Base-by-base conservation (phyloP, 2,797 vertebrate species). In the Pangasius djambal region DNA sequence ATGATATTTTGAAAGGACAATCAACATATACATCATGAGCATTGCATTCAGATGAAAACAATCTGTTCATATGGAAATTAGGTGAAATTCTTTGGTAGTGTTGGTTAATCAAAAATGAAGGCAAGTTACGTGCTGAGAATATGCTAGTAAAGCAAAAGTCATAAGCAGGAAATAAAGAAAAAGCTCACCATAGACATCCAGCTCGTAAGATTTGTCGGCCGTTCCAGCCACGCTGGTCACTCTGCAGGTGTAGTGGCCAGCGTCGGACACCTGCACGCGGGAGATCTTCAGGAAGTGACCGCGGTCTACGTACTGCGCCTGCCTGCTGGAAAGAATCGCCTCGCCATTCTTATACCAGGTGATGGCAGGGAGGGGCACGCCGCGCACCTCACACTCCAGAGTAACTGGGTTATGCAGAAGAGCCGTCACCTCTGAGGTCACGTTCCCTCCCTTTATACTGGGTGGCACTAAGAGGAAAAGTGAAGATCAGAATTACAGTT, bases 201-300 rank as follows among this genome's bases (percentile, higher is more conserved):
- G 96, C 0, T 93, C 90, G 82, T 97, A 98, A 25, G 89, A 91
- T 92, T 97, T 99, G 91, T 99, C 97, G 0, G 97, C 95, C 0
- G 89, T 93, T 44, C 99, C 99, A 0, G 97, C 97, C 85, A 96
- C 74, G 1, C 94, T 99, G 91, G 94, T 95, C 86, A 93, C 98
- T 0, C 90, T 97, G 92, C 99, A 99, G 1, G 88, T 95, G 89
- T 98, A 99, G 48, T 31, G 94, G 2, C 96, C 98, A 0, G 96
- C 96, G 83, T 99, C 97, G 0, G 97, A 96, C 1, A 96, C 95
- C 90, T 97, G 97, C 0, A 94, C 97, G 10, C 84, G 96, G 1
- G 96, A 95, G 90, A 99, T 97, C 93, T 97, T 98, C 90, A 99
- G 97, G 91, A 96, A 96, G 59, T 96, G 97, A 2, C 98, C 98